A percentile compares a stretch with the other conserved stretches of the same genome.
Conservation (phyloP, 2,113 vertebrate species). For the Ciconia boyciana region DNA sequence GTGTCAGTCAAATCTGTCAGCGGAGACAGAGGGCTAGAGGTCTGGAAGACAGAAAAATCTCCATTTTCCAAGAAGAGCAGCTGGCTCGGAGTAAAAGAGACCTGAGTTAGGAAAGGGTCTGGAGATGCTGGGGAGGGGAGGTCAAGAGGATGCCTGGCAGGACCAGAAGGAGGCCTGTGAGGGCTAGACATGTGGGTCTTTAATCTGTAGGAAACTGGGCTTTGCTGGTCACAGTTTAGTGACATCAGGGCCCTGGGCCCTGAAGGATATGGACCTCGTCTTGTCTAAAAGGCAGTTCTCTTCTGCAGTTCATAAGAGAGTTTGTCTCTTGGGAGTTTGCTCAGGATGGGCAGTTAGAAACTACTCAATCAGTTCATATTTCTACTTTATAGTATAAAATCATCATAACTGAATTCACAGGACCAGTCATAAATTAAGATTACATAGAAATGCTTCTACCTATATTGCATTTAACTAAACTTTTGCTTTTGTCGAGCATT, state of each 20-base stretch:
- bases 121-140: background rate
- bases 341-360: background rate
- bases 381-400: background rate
- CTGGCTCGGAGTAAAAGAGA: background rate
- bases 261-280: background rate
- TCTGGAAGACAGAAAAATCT: background rate
- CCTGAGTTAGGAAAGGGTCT: background rate
- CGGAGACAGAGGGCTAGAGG: background rate
- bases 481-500: background rate
- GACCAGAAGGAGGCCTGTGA: background rate
- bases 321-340: background rate
- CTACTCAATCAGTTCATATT: background rate
- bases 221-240: background rate
- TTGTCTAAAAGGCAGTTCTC: background rate
- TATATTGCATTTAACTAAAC: background rate
- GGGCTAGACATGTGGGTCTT: background rate
- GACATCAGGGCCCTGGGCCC: background rate
- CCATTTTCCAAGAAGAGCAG: background rate
- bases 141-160: background rate
- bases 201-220: background rate
- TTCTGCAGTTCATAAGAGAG: background rate
- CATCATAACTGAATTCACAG: background rate
- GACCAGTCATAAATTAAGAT: background rate
- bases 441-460: background rate
- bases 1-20: background rate